Conservation (phyloP, 2,797 vertebrate species). For the Myotis pilosus region DNA sequence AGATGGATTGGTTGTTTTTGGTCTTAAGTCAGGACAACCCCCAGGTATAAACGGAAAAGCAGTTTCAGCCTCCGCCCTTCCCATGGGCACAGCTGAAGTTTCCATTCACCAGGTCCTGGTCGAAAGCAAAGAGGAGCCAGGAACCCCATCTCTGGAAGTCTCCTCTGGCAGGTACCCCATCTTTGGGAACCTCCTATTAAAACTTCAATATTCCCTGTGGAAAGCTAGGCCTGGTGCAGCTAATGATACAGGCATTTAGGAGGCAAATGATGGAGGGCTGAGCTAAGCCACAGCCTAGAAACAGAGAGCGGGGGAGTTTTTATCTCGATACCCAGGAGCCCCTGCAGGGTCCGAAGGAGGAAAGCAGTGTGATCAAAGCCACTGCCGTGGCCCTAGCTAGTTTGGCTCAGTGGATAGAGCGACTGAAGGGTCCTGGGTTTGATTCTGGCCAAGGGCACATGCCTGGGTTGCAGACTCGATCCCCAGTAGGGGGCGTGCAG, state of each 20-base stretch:
- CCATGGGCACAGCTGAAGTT: neutral
- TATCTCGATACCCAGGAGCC: neutral
- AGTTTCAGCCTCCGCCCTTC: neutral
- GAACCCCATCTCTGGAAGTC: neutral
- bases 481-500: no score
- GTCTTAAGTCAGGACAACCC: neutral
- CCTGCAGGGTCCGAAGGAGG: neutral
- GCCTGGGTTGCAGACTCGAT: no score
- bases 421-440: no score
- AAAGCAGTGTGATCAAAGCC: neutral
- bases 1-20: neutral
- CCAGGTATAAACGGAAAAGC: neutral
- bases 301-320: neutral
- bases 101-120: neutral
- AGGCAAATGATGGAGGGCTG: neutral
- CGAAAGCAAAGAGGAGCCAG: slow-evolving; percentile 18
- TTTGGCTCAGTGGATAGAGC: no score
- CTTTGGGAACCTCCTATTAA: neutral
- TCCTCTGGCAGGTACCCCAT: no score
- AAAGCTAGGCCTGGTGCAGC: neutral
- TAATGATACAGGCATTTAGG: neutral
- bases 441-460: no score
- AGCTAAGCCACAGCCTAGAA: neutral
- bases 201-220: neutral
- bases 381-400: neutral